Base-by-base conservation (phyloP, 2,113 vertebrate species). In the Nansenia antarctica region DNA sequence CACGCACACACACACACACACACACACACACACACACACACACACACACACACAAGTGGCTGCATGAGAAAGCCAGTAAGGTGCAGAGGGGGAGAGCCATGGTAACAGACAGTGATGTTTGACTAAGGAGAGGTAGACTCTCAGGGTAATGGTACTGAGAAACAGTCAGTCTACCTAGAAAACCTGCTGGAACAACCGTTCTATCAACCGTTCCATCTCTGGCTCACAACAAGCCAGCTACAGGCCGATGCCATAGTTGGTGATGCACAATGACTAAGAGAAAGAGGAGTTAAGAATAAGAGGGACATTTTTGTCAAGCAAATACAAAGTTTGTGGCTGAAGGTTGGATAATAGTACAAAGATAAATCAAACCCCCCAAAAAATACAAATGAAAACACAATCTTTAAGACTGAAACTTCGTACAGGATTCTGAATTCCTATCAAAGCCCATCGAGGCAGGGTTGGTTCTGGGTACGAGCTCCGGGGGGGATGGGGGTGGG, bases 41-140 rank as follows among this genome's bases (percentile, higher is more conserved):
- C 62, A 64, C 32, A 67, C 52, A 67, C 47, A 66, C 52, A 57
- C 65, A 57, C 24, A 67, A 30, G 1, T 29, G 14, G 26, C 29
- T 58, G 27, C 55, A 15, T 8, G 26, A 26, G 27, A 30, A 26
- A 18, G 29, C 29, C 3, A 14, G 29, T 58, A 58, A 31, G 55
- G 26, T 58, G 55, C 55, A 30, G 55, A 58, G 30, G 29, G 0
- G 55, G 24, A 14, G 24, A 58, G 55, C 27, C 55, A 58, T 31
- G 55, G 14, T 15, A 9, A 58, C 29, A 30, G 14, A 29, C 54
- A 29, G 12, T 22, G n/a, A 49, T 22, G n/a, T n/a, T n/a, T n/a
- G n/a, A 14, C 45, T 22, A n/a, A n/a, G 45, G 14, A 49, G n/a
- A 11, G 18, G 39, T 42, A 15, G n/a, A 49, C 45, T 49, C 18